Percentiles rank a stretch among this genome's conserved stretches.
These are phyloP conservation scores for Diplodus sargus DNA, from an alignment of 2,797 vertebrate species.

Conservation along the genomic window DNA sequence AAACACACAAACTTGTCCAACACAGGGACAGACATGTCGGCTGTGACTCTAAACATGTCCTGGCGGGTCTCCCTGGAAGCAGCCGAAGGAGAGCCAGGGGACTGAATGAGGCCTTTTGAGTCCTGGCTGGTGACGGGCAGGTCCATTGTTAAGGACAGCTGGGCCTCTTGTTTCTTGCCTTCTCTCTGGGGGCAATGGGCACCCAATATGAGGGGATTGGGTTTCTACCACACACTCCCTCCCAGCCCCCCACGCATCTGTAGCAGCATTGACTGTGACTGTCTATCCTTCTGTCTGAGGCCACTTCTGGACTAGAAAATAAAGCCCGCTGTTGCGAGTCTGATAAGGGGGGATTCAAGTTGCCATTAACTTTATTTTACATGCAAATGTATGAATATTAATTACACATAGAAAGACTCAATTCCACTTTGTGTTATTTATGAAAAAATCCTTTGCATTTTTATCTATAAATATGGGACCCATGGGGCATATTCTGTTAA, in stretches of 20 bases:
- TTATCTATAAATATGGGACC: not conserved
- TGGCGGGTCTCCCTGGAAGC: constrained; percentile 75
- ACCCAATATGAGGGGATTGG: constrained; percentile 83
- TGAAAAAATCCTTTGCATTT: not conserved
- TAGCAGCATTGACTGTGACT: constrained; percentile 70
- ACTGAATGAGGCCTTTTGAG: constrained; percentile 84
- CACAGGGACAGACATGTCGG: constrained; percentile 64
- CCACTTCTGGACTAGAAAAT: constrained; percentile 37
- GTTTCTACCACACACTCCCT: constrained; percentile 79
- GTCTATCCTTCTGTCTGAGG: constrained; percentile 55
- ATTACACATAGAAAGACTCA: not conserved
- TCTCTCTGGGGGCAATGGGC: constrained; percentile 82
- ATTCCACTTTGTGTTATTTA: too few species aligned
- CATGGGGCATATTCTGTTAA: not conserved
- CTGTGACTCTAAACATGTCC: constrained; percentile 71
- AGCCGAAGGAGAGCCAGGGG: constrained; percentile 67
- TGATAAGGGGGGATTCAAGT: constrained; percentile 7
- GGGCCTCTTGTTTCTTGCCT: constrained; percentile 84
- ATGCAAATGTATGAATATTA: not conserved
- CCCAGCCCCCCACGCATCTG: constrained; percentile 73
- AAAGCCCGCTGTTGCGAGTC: constrained; percentile 13
- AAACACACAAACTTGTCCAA: constrained; percentile 32
- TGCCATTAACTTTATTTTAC: not conserved
- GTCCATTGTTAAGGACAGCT: constrained; percentile 87
- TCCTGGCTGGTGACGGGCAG: constrained; percentile 72